Evolutionary conservation across 1,140 invertebrate genomes (phyloP), one percentile per base, ranked within the genome.

Genomic region (Muscidifurax raptorellus): DNA sequence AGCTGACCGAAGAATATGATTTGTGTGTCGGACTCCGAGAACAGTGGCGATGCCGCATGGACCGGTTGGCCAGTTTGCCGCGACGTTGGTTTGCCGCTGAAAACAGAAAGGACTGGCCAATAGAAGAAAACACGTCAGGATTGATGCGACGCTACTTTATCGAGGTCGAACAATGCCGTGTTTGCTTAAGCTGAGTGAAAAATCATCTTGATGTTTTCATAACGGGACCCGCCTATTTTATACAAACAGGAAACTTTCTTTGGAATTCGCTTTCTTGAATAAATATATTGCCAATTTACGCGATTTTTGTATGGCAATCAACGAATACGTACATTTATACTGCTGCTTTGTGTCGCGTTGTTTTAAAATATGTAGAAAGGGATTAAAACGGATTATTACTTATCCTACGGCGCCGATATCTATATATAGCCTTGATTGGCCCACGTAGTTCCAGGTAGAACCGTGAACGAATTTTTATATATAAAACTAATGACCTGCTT

Each of bases 391-490:
- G 88, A 90, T 90, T 89, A 90, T 90, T 89, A 86, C 89, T 88
- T 89, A 44, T 77, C 86, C 85, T 88, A 80, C 78, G 85, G 82
- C 86, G 83, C 71, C 28, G 66, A 22, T 72, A 30, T 22, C 15
- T 40, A 47, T 27, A n/a, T 74, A 44, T 18, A 27, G 36, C 67
- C 69, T 84, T 52, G 66, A 67, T 44, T 78, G 76, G 85, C 86
- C 87, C 85, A 86, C 85, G 80, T 86, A 84, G 85, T 90, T 90
- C 90, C 89, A 89, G 89, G 90, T 90, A 90, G 59, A 83, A 18
- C 88, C 89, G 86, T 90, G 87, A 90, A 89, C 79, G 74, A 85
- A 28, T 86, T 90, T 90, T 86, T n/a, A n/a, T n/a, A 87, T 89
- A 90, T 88, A 86, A 90, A 90, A 89, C 87, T 90, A 90, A 90